Evolutionary conservation across 2,888 invertebrate genomes (phyloP).

Genomic region (Operophtera brumata): DNA sequence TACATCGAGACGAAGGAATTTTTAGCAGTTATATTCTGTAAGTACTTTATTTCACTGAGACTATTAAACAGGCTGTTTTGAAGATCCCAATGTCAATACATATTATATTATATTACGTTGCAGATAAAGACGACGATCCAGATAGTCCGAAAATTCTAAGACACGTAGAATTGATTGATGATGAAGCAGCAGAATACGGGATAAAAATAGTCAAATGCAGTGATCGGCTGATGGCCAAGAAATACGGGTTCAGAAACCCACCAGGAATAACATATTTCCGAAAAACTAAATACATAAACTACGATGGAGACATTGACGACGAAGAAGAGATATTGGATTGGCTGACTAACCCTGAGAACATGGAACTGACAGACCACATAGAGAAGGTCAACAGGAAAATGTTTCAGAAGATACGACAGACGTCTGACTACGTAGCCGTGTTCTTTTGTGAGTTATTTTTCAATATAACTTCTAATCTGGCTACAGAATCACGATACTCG

Average conservation of each 20-base stretch:
- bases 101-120: conserved; percentile 28
- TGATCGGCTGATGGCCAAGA: conserved; percentile 95
- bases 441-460: conserved; percentile 91
- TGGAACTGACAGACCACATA: conserved; percentile 96
- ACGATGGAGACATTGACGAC: conserved; percentile 95
- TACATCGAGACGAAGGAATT: conserved; percentile 95
- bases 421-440: conserved; percentile 94
- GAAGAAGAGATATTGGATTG: conserved; percentile 95
- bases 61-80: no score
- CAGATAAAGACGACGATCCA: conserved; percentile 91
- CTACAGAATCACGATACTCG: background rate
- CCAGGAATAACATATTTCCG: conserved; percentile 96
- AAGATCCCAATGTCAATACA: no score
- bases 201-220: conserved; percentile 94
- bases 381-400: conserved; percentile 95
- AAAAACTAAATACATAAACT: conserved; percentile 93
- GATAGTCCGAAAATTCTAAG: conserved; percentile 89
- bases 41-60: conserved; percentile 68
- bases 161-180: conserved; percentile 94
- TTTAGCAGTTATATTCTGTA: conserved; percentile 95
- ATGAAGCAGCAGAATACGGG: conserved; percentile 94
- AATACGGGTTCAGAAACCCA: conserved; percentile 93
- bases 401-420: conserved; percentile 94
- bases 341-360: conserved; percentile 95
- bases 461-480: conserved; percentile 7